Evolutionary conservation across 2,797 vertebrate species (phyloP).

Genomic region (Anomalospiza imberbis): DNA sequence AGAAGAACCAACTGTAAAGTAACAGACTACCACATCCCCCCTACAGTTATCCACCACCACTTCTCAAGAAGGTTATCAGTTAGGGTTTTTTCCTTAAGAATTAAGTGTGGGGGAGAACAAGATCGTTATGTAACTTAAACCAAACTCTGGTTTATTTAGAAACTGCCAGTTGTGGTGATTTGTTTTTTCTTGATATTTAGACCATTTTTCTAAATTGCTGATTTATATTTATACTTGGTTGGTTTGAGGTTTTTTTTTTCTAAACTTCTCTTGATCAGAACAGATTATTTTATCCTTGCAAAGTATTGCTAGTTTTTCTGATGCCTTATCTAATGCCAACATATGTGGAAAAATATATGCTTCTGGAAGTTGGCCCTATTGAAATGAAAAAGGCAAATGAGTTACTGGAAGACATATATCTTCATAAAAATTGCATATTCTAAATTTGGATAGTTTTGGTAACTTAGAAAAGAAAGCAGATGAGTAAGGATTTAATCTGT

Average conservation of each 20-base stretch:
- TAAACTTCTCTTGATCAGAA: not conserved
- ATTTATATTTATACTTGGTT: not conserved
- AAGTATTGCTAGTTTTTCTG: not conserved
- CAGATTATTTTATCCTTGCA: not conserved
- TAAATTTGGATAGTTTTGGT: not conserved
- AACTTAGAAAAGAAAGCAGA: not conserved
- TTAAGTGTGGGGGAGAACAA: not conserved
- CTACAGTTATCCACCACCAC: not conserved
- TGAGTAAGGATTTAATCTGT: not conserved
- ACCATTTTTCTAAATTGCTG: not conserved
- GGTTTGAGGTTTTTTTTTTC: not conserved
- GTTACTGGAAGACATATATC: not conserved
- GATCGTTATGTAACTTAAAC: not conserved
- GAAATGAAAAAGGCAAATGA: not conserved
- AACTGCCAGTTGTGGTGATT: not conserved
- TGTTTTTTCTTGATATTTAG: not conserved
- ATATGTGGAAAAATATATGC: not conserved
- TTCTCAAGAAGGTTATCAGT: not conserved
- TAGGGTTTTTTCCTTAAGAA: not conserved
- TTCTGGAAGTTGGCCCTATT: not conserved
- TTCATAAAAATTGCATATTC: not conserved
- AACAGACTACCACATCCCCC: too few species aligned
- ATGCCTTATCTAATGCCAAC: not conserved
- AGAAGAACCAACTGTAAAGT: too few species aligned
- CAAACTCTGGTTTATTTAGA: not conserved